phyloP scores from a whole-genome alignment of 2,797 vertebrate species.

The Melanotaenia trifasciata region DNA sequence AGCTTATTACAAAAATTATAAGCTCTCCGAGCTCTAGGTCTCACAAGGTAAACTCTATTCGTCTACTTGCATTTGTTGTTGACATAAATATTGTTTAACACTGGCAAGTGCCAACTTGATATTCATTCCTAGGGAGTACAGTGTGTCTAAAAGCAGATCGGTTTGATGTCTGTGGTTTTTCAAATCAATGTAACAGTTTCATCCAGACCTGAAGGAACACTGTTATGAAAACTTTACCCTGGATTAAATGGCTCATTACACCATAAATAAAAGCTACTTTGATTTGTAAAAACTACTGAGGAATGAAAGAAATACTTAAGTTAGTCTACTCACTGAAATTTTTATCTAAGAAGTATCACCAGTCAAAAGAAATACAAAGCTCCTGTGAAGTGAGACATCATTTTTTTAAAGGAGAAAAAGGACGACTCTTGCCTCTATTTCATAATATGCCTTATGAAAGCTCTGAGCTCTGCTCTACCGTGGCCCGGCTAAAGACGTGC shows the following conservation, averaged over 20 bases:
- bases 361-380: neutral
- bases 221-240: neutral
- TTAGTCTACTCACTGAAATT: neutral
- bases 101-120: neutral
- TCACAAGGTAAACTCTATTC: neutral
- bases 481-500: conserved; percentile 30
- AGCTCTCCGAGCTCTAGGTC: too few species aligned
- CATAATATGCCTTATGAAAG: conserved; percentile 73
- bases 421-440: conserved; percentile 45
- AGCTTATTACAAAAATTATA: too few species aligned
- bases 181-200: neutral
- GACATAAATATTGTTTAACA: neutral
- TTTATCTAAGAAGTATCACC: neutral
- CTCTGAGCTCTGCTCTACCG: conserved; percentile 39
- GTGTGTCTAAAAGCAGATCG: neutral
- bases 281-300: neutral
- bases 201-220: neutral
- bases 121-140: neutral
- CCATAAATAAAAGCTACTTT: neutral
- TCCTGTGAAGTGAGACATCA: neutral
- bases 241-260: conserved; percentile 1
- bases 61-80: neutral
- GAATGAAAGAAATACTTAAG: neutral
- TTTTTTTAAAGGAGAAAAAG: conserved; percentile 7
- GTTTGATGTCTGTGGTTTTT: neutral